Evolutionary conservation across 2,888 invertebrate species (phyloP).

Genomic region (Apodemia mormo): DNA sequence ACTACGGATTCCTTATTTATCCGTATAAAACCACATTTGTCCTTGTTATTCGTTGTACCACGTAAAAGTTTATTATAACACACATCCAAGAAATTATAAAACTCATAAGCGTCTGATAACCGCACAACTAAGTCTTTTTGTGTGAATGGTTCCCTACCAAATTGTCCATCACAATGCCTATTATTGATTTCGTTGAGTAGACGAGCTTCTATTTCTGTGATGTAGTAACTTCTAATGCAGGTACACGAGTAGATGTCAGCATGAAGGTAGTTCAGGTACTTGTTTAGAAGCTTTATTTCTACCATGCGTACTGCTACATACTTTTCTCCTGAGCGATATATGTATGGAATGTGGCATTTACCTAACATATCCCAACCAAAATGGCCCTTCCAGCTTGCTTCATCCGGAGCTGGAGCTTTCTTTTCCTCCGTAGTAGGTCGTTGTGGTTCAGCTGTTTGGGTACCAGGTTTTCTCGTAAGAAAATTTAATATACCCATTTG

Average conservation of each 20-base stretch:
- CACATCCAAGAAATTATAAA: conserved; percentile 94
- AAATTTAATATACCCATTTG: conserved; percentile 84
- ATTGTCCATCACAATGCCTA: conserved; percentile 94
- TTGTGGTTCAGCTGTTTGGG: conserved; percentile 53
- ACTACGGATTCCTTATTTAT: conserved; percentile 97
- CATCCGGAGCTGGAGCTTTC: conserved; percentile 82
- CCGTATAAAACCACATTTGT: conserved; percentile 94
- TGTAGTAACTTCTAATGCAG: conserved; percentile 95
- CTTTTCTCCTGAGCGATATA: conserved; percentile 90
- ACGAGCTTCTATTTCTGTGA: conserved; percentile 94
- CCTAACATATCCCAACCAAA: conserved; percentile 96
- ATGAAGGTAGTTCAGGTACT: conserved; percentile 93
- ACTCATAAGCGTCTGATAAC: conserved; percentile 92
- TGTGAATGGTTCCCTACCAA: conserved; percentile 93
- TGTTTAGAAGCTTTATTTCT: conserved; percentile 93
- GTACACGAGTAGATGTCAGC: conserved; percentile 95
- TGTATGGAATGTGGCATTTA: conserved; percentile 93
- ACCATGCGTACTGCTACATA: conserved; percentile 97
- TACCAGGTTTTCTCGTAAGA: conserved; percentile 72
- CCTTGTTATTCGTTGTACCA: conserved; percentile 86
- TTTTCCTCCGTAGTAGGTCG: conserved; percentile 62
- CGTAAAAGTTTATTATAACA: conserved; percentile 92
- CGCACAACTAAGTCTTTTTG: conserved; percentile 94
- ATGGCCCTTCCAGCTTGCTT: conserved; percentile 89
- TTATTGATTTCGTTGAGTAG: conserved; percentile 95